Base-by-base conservation (phyloP, 30 jellyfish, hydroid and myxozoan genomes). In the Chrysaora quinquecirrha region DNA sequence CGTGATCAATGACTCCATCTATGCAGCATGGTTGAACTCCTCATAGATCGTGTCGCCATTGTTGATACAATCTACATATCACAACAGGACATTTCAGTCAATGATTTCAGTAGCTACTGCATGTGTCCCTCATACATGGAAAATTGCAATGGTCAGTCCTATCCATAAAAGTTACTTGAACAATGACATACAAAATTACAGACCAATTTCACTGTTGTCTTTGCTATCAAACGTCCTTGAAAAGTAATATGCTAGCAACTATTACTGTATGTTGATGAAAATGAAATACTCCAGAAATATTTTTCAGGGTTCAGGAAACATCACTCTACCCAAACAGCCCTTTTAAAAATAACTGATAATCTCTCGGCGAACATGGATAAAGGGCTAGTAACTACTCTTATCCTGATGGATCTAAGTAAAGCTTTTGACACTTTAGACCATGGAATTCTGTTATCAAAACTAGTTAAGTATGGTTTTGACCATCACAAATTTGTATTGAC, bases 321-420 rank as follows among this genome's bases (percentile, higher is more conserved):
- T 73, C 85, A 47, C 72, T 73, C 85, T 48, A 73, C 83, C 69
- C 83, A 71, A 71, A 71, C 68, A 71, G 83, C 83, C 69, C 83
- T 71, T 35, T 72, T 72, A 72, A 1, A 49, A 72, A 72, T 72
- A 38, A 0, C 84, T 47, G 84, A 72, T 49, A 71, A 48, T 72
- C 84, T 43, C 84, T 72, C 47, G 70, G 76, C 29, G 27, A 72
- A 72, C 72, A 72, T 72, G 71, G 84, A 72, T 72, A 72, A 72
- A 64, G 76, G 76, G 50, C 76, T 30, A 64, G 76, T 63, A 63
- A 27, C 75, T 46, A 69, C 84, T 72, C 71, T 43, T 72, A 72
- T 72, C 84, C 84, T 74, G 74, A 52, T 29, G 74, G 86, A 74
- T 52, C 18, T 74, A 34, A 48, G 86, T 48, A 49, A 74, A 52